Base-by-base conservation (phyloP, 2,113 vertebrate species). In the Cyprinus carpio region DNA sequence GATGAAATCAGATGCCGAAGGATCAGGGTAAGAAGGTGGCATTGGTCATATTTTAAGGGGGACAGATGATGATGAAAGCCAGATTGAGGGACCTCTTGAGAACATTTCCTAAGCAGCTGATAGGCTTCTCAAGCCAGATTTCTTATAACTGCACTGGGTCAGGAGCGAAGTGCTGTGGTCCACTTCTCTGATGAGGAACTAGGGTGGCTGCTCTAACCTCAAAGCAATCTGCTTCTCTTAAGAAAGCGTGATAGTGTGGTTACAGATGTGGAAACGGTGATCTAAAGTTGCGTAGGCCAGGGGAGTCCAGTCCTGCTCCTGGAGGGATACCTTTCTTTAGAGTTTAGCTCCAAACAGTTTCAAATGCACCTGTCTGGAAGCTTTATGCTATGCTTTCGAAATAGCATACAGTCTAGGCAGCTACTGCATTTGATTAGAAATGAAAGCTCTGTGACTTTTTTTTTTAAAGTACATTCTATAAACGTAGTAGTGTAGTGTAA, bases 1-100 rank as follows among this genome's bases (percentile, higher is more conserved):
- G 89, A 88, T 89, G 92, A 90, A 94, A 95, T 92, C 78, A 82
- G 92, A 94, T 88, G 92, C 93, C 83, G 23, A 11, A 76, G 87
- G 90, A 90, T 88, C 75, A 80, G 86, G 89, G 91, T 91, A 93
- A 92, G 90, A 92, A 93, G 86, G 92, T 84, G 86, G 89, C 89
- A 82, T 89, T 83, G 10, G n/a, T 75, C 16, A 82, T 94, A 93
- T 91, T 91, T 91, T 92, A 94, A 92, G 92, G 82, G 88, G 90
- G 90, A 88, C 67, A 77, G 84, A 90, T 89, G 87, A 90, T 83
- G 87, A 80, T 43, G 46, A 79, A 83, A 65, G 60, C 82, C 85
- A 81, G 65, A 79, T 67, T 64, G 23, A 86, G 69, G 74, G 18
- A 82, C 65, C 74, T 37, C 34, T 37, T 54, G 60, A 86, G 82